A percentile compares a stretch with the other conserved stretches of the same genome.
phyloP scores from a whole-genome alignment of 1,140 invertebrate genomes.

The Drosophila busckii region DNA sequence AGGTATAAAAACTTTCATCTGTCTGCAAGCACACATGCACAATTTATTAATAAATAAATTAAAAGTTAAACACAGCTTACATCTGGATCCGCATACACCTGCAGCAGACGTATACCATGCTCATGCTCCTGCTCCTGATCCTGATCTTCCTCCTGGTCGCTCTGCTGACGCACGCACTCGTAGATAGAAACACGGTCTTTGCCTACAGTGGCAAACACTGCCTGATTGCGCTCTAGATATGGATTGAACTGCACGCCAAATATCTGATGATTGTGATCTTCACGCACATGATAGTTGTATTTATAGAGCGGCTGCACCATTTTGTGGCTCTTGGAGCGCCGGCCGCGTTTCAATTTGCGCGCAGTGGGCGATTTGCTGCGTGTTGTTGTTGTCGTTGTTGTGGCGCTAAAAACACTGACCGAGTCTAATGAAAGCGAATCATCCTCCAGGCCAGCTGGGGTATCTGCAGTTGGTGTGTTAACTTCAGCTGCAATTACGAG shows the following conservation, averaged over 20 bases:
- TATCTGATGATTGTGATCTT: constrained; percentile 95
- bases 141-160: constrained; percentile 77
- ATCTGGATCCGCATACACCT: constrained; percentile 96
- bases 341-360: constrained; percentile 81
- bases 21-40: constrained; percentile 30
- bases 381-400: constrained; percentile 90
- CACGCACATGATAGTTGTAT: constrained; percentile 90
- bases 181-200: constrained; percentile 96
- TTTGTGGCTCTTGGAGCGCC: constrained; percentile 82
- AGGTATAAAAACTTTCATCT: constrained; percentile 98
- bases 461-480: background rate
- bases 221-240: constrained; percentile 90
- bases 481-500: background rate
- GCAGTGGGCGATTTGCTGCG: constrained; percentile 92
- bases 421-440: constrained; percentile 78
- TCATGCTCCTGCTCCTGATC: constrained; percentile 52
- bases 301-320: constrained; percentile 88
- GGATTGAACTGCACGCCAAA: constrained; percentile 98
- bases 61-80: constrained; percentile 79
- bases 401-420: constrained; percentile 91
- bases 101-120: constrained; percentile 90
- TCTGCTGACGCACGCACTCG: constrained; percentile 85
- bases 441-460: background rate
- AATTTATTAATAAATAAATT: background rate
- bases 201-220: constrained; percentile 96